phyloP scores from a whole-genome alignment of 2,888 invertebrate genomes.

The Steinernema carpocapsae region DNA sequence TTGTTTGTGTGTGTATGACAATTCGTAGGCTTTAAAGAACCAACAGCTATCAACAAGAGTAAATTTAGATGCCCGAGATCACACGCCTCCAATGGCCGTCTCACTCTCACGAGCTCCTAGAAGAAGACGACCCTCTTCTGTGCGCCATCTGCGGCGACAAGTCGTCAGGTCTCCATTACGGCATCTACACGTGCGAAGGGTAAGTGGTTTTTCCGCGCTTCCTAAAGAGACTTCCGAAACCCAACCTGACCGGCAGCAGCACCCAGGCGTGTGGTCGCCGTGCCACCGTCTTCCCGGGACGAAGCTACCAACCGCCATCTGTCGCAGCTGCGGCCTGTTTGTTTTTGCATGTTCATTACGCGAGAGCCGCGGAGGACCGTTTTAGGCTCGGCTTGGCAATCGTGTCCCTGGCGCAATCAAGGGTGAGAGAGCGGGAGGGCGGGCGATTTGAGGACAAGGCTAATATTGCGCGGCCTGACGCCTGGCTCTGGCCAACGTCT shows the following conservation, averaged over 20 bases:
- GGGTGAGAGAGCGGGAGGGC: neutral
- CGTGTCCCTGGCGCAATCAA: neutral
- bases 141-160: slow-evolving; percentile 99
- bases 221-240: too few species aligned
- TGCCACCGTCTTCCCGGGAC: slow-evolving; percentile 25
- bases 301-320: slow-evolving; percentile 28
- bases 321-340: slow-evolving; percentile 28
- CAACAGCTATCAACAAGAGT: too few species aligned
- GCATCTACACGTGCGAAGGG: slow-evolving; percentile 98
- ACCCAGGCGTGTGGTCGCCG: neutral
- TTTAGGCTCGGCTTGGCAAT: neutral
- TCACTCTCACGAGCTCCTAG: neutral
- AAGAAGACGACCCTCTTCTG: slow-evolving; percentile 68
- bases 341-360: slow-evolving; percentile 32
- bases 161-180: slow-evolving; percentile 95
- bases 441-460: neutral
- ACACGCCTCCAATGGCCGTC: neutral
- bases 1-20: too few species aligned
- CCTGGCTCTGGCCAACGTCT: neutral
- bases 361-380: neutral
- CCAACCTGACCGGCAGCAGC: neutral
- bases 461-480: slow-evolving; percentile 14
- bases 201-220: slow-evolving; percentile 72
- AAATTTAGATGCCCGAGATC: neutral
- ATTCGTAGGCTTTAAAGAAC: too few species aligned